Conservation (phyloP, 2,113 vertebrate genomes). For the Embiotoca jacksoni region DNA sequence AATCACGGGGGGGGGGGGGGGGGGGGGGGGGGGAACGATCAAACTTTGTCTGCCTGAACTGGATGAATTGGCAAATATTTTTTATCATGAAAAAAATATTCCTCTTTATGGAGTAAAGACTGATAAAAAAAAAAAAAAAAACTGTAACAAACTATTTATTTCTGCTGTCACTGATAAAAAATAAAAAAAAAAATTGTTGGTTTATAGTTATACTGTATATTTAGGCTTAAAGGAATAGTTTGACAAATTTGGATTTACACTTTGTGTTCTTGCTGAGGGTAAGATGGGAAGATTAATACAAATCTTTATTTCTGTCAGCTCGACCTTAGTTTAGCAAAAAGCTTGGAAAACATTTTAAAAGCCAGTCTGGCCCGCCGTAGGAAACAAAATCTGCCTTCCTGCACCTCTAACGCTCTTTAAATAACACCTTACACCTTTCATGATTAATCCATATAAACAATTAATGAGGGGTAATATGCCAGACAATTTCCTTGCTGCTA, state of each 20-base stretch:
- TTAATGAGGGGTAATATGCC: background rate
- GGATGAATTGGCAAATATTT: no score
- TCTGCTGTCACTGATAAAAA: background rate
- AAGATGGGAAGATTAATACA: background rate
- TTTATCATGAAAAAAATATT: no score
- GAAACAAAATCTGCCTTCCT: background rate
- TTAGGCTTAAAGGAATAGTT: background rate
- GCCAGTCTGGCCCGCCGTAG: background rate
- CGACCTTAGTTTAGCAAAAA: no score
- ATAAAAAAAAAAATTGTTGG: background rate
- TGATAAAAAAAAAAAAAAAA: no score
- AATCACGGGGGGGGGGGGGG: background rate
- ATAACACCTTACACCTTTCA: background rate
- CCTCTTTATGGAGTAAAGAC: no score
- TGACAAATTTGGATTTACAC: background rate
- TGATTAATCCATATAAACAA: background rate
- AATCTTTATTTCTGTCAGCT: background rate
- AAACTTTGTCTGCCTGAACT: no score
- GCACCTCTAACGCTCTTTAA: background rate
- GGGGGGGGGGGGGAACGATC: no score
- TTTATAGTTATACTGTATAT: background rate
- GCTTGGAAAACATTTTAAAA: background rate
- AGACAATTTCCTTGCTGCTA: background rate
- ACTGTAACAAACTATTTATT: background rate
- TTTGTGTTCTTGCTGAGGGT: background rate